These are phyloP conservation scores for Cherax quadricarinatus DNA, from an alignment of 1,140 invertebrate genomes.

Conservation along the genomic window DNA sequence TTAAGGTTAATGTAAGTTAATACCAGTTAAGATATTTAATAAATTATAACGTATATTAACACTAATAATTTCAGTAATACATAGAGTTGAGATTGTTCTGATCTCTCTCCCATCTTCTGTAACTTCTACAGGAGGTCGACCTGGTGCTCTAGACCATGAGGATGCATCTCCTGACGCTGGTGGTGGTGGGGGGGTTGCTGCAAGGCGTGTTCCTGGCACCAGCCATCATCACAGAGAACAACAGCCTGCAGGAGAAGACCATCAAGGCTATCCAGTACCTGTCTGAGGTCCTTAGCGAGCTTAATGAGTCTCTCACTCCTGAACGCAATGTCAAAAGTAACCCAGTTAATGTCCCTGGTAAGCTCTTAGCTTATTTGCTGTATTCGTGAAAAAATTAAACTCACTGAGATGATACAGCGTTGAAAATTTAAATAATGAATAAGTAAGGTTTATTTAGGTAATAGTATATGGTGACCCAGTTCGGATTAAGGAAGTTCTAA, in stretches of 20 bases:
- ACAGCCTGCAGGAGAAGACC: conserved; percentile 40
- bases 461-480: no score
- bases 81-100: no score
- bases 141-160: neutral
- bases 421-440: no score
- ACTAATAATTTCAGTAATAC: no score
- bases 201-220: neutral
- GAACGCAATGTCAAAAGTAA: neutral
- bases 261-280: conserved; percentile 19
- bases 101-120: neutral
- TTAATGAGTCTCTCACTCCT: neutral
- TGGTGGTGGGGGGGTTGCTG: neutral
- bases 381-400: no score
- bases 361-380: neutral
- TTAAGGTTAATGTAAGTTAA: no score
- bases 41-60: no score
- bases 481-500: no score
- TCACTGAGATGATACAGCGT: no score
- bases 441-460: no score
- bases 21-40: no score
- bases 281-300: neutral
- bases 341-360: neutral
- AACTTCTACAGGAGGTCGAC: neutral
- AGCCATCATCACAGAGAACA: neutral
- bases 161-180: neutral